A percentile compares a stretch with the other conserved stretches of the same genome.
Evolutionary conservation across 2,888 invertebrate genomes (phyloP).

Genomic region (Coenonympha arcania): DNA sequence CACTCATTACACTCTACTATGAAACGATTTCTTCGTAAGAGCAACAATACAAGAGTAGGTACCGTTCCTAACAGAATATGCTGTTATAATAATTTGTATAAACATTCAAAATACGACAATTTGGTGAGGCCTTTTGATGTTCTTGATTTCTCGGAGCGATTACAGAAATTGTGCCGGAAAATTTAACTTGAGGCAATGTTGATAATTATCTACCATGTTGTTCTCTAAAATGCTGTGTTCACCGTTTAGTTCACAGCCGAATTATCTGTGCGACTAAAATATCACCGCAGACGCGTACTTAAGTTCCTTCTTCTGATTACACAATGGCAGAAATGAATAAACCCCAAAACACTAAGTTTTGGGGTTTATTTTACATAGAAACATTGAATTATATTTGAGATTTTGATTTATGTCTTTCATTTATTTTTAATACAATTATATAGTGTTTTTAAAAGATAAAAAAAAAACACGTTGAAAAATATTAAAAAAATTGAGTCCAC

Average conservation of each 20-base stretch:
- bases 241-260: neutral
- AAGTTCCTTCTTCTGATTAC: too few species aligned
- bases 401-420: too few species aligned
- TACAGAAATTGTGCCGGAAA: neutral
- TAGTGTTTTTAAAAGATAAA: too few species aligned
- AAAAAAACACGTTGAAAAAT: too few species aligned
- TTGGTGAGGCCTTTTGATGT: constrained; percentile 8
- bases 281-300: too few species aligned
- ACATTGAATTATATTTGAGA: neutral
- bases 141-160: constrained; percentile 2
- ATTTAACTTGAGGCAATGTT: neutral
- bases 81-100: constrained; percentile 20
- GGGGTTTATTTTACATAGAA: too few species aligned
- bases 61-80: constrained; percentile 15
- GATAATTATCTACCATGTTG: constrained; percentile 4
- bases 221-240: neutral
- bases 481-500: too few species aligned
- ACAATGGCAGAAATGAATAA: too few species aligned
- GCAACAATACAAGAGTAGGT: constrained; percentile 21
- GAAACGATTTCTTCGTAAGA: constrained; percentile 32
- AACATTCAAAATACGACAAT: constrained; percentile 11
- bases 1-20: constrained; percentile 38
- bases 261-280: too few species aligned
- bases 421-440: too few species aligned
- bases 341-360: too few species aligned